phyloP scores from a whole-genome alignment of 2,888 invertebrate genomes.

The Mystacides longicornis region DNA sequence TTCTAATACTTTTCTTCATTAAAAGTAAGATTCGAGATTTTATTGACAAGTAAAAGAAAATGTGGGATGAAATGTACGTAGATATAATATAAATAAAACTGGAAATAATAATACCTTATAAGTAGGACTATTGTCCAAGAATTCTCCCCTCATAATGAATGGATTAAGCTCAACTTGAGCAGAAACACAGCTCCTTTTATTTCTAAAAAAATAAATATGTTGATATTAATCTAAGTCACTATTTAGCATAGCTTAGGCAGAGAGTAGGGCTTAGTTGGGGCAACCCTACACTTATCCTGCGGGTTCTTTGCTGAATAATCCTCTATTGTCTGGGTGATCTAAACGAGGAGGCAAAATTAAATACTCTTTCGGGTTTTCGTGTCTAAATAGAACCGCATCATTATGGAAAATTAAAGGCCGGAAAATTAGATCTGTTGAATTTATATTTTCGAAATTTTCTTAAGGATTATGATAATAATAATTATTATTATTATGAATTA shows the following conservation, averaged over 20 bases:
- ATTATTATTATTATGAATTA: too few species aligned
- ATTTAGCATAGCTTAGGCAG: background rate
- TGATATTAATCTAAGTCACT: constrained; percentile 2
- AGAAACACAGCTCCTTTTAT: background rate
- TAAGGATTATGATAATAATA: too few species aligned
- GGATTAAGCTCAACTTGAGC: background rate
- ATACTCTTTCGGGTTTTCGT: background rate
- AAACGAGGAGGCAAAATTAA: constrained; percentile 1
- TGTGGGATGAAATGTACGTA: too few species aligned
- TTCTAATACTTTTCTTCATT: too few species aligned
- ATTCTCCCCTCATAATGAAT: background rate
- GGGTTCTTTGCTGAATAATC: constrained; percentile 1
- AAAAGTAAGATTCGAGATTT: too few species aligned
- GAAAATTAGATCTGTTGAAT: too few species aligned
- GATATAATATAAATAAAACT: too few species aligned
- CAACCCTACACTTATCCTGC: background rate
- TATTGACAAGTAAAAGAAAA: too few species aligned
- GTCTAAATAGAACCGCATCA: background rate
- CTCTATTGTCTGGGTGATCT: background rate
- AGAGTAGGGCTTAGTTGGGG: background rate
- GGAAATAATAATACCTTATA: too few species aligned
- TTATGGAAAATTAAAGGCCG: too few species aligned
- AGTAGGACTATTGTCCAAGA: background rate
- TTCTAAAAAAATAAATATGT: background rate
- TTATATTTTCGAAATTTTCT: too few species aligned